Evolutionary conservation across 2,113 vertebrate genomes (phyloP), one percentile per base, ranked within the genome.

Genomic region (Eonycteris spelaea): DNA sequence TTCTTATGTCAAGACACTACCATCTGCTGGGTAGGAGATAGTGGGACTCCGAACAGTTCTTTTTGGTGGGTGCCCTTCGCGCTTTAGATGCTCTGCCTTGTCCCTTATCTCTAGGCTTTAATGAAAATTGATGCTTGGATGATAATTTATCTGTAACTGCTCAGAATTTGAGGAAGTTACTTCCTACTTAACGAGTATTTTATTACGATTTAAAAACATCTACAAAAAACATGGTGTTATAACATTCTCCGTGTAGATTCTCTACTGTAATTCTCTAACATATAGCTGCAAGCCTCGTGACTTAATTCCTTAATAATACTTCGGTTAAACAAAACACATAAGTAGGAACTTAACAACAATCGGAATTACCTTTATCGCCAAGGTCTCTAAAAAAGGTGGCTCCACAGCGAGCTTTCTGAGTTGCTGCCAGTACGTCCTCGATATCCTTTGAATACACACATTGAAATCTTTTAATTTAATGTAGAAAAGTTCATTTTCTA

Each of bases 341-440:
- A 59, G 30, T 33, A 87, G 51, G 95, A 94, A 85, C 59, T 84
- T 61, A 94, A 86, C 35, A 95, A 90, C 33, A 90, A 93, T 74
- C 28, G 94, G 71, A 95, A 97, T 98, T 98, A 99, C 99, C 99
- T 96, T 99, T 98, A 98, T 99, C 99, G 51, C 99, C 99, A n/a
- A 99, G 98, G 86, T 97, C 98, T 98, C 99, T 98, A 98, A 99
- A 99, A 98, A 99, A 99, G 4, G 97, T 98, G 3, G 98, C 98
- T 92, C 99, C 99, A 77, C 98, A 97, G 82, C 95, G 93, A 71
- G 98, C 98, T 98, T 97, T 99, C 35, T 98, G 97, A 87, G 99
- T 99, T 90, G 93, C 95, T 0, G 48, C 92, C 93, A 99, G 94
- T 97, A 99, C 98, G 61, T 98, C 83, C 71, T 99, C 98, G 18